These are phyloP conservation scores for Lepidurus couesii DNA, from an alignment of 1,140 invertebrate species.

Conservation along the genomic window DNA sequence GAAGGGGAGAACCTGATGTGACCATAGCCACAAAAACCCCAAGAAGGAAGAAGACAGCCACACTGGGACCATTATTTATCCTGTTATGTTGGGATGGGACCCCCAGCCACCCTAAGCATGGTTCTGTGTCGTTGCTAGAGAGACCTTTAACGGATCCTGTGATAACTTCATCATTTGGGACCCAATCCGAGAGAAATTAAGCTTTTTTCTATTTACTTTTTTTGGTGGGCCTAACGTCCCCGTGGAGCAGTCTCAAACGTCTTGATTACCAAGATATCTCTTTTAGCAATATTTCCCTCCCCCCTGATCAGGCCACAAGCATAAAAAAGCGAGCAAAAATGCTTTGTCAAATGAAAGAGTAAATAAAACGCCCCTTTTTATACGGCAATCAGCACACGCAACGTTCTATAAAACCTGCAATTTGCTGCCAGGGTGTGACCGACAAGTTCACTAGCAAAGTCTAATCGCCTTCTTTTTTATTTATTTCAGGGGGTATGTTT, in stretches of 20 bases:
- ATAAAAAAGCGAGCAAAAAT: background rate
- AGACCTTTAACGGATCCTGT: background rate
- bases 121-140: background rate
- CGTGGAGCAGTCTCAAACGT: background rate
- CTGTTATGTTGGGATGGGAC: background rate
- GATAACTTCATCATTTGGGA: constrained; percentile 9
- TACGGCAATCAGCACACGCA: background rate
- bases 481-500: too few relatives aligned
- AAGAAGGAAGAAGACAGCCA: constrained; percentile 17
- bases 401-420: background rate
- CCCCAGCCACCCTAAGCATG: background rate
- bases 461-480: too few relatives aligned
- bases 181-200: background rate
- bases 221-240: background rate
- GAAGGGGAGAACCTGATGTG: background rate
- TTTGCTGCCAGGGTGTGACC: background rate
- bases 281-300: constrained; percentile 1
- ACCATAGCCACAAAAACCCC: constrained; percentile 1
- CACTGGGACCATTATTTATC: constrained; percentile 18
- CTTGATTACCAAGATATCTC: background rate
- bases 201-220: background rate
- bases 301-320: background rate
- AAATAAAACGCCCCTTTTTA: background rate
- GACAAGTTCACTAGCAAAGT: too few relatives aligned
- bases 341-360: background rate